Conservation (phyloP, 2,888 invertebrate genomes). For the Aelia acuminata region DNA sequence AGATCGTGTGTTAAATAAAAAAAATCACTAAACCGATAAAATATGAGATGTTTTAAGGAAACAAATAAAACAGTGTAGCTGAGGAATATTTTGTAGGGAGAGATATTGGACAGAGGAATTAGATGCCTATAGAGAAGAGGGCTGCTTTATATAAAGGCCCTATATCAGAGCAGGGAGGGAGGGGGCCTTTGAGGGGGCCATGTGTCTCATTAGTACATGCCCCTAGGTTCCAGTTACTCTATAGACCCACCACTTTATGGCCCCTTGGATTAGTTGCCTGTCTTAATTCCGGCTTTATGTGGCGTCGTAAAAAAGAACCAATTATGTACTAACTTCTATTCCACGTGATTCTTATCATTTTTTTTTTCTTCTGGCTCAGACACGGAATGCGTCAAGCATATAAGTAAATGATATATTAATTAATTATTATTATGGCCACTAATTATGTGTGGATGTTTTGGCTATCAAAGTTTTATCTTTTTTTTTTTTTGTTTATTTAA, state of each 20-base stretch:
- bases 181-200: not conserved
- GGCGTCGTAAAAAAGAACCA: not conserved
- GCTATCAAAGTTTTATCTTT: no score
- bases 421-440: no score
- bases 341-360: no score
- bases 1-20: no score
- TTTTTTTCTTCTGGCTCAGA: no score
- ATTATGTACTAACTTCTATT: not conserved
- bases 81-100: not conserved
- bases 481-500: no score
- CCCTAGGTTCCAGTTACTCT: not conserved
- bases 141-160: not conserved
- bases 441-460: no score
- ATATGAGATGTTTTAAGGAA: no score
- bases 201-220: constrained; percentile 22
- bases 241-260: not conserved
- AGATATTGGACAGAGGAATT: not conserved
- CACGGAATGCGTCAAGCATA: no score
- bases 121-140: not conserved
- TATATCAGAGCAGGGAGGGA: not conserved
- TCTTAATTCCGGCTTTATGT: constrained; percentile 12
- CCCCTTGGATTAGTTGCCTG: not conserved
- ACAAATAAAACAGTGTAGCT: not conserved
- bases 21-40: no score
- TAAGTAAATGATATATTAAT: no score